phyloP scores from a whole-genome alignment of 2,888 invertebrate genomes.

The Luperina testacea region DNA sequence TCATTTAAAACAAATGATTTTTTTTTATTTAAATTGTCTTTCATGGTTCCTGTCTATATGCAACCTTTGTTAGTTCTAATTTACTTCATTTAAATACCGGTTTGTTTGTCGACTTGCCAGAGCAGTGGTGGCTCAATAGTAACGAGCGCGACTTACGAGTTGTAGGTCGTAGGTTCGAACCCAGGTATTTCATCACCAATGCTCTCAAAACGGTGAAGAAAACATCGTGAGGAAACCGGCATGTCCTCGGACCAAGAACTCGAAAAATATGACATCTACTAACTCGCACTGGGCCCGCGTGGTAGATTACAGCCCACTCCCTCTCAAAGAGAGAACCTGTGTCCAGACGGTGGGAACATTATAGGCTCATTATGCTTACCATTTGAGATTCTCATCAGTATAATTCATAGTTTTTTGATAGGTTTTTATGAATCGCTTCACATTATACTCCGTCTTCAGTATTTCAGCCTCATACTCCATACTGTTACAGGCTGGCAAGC shows the following conservation, averaged over 20 bases:
- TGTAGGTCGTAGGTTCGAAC: too few relatives aligned
- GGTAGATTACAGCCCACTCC: neutral
- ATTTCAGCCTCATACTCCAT: slow-evolving; percentile 92
- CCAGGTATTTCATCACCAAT: too few relatives aligned
- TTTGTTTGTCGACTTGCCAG: neutral
- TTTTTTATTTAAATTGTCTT: neutral
- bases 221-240: too few relatives aligned
- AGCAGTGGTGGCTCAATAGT: too few relatives aligned
- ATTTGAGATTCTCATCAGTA: neutral
- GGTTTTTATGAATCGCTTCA: slow-evolving; percentile 18
- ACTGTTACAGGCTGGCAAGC: slow-evolving; percentile 86
- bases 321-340: neutral
- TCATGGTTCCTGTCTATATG: too few relatives aligned
- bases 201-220: too few relatives aligned
- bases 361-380: slow-evolving; percentile 19
- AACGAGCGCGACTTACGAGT: too few relatives aligned
- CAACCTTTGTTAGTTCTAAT: neutral
- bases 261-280: too few relatives aligned
- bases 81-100: neutral
- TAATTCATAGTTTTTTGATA: neutral
- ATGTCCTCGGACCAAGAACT: too few relatives aligned
- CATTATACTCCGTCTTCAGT: slow-evolving; percentile 90
- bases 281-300: neutral
- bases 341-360: too few relatives aligned
- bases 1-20: neutral